Base-by-base conservation (phyloP, 2,797 vertebrate species). In the Percopsis omiscomaycus region DNA sequence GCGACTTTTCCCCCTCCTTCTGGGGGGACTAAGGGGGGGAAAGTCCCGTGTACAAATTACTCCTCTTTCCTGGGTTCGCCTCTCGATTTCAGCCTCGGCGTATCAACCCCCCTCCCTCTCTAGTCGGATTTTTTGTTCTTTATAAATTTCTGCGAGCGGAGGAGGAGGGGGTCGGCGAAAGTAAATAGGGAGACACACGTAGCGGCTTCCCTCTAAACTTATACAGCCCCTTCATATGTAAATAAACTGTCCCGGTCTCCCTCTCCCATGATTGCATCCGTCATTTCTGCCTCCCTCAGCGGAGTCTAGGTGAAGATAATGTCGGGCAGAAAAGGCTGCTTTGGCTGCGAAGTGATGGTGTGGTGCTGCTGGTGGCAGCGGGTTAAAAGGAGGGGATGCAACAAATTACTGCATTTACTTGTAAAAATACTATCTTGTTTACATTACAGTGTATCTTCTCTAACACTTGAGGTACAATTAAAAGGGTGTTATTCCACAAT, bases 1-100 rank as follows among this genome's bases (percentile, higher is more conserved):
- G 83, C 89, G 91, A 92, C 92, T 92, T 93, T 93, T 91, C 91
- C 92, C 93, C 92, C 92, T 93, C 92, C 92, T 92, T 92, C 91
- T 64, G 87, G 84, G 89, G 90, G 88, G 80, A 91, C 91, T 90
- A 91, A 91, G 92, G 89, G 90, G 92, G 91, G 92, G 92, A 91
- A 92, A 92, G 93, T 94, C 92, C 90, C 88, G 91, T 90, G 90
- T 93, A 86, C 64, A 80, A 89, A 92, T 89, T 83, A 89, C 90
- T 92, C 90, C 88, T 92, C 89, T 93, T 92, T 92, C 91, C 88
- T 92, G 86, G 91, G 90, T 91, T 92, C 91, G 91, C 91, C 90
- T 92, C 92, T 93, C 90, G 90, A 88, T 93, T 91, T 93, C 91
- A 91, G 92, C 89, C 89, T 90, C 90, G 85, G 91, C 89, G 92